phyloP scores from a whole-genome alignment of 2,797 vertebrate species.

The Orestias chungarensis region DNA sequence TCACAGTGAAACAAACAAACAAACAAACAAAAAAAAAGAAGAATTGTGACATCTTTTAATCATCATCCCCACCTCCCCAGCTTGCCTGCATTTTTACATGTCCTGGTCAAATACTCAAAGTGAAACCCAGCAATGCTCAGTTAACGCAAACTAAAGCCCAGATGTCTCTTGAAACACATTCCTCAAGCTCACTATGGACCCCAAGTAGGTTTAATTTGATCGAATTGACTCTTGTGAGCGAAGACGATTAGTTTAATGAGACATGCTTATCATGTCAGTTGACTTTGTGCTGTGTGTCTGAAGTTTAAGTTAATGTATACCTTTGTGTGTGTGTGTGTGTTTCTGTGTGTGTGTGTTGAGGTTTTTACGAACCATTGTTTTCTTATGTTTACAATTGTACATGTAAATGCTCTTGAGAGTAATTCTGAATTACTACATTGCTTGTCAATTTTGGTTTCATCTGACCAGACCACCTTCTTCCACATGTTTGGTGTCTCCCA shows the following conservation, averaged over 20 bases:
- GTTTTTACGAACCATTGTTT: slow-evolving; percentile 38
- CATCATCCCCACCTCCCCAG: too few relatives aligned
- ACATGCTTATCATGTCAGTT: slow-evolving; percentile 32
- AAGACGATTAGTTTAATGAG: slow-evolving; percentile 42
- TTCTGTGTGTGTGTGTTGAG: slow-evolving; percentile 31
- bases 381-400: slow-evolving; percentile 30
- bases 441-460: slow-evolving; percentile 62
- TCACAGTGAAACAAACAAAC: slow-evolving; percentile 52
- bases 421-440: slow-evolving; percentile 67
- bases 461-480: too few relatives aligned
- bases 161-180: slow-evolving; percentile 70
- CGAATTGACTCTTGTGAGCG: slow-evolving; percentile 45
- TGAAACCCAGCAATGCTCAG: slow-evolving; percentile 17
- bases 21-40: too few relatives aligned
- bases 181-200: slow-evolving; percentile 52
- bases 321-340: slow-evolving; percentile 20
- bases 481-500: too few relatives aligned
- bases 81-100: slow-evolving; percentile 40
- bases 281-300: slow-evolving; percentile 39
- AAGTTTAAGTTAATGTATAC: slow-evolving; percentile 37
- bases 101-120: slow-evolving; percentile 1
- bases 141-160: slow-evolving; percentile 28
- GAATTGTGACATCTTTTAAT: slow-evolving; percentile 42
- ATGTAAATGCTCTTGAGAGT: slow-evolving; percentile 43
- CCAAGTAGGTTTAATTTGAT: slow-evolving; percentile 42